A percentile compares a stretch with the other conserved stretches of the same genome.
These are phyloP conservation scores for Eueremaeus valkanovi DNA, from an alignment of 2,888 invertebrate genomes.

Conservation along the genomic window DNA sequence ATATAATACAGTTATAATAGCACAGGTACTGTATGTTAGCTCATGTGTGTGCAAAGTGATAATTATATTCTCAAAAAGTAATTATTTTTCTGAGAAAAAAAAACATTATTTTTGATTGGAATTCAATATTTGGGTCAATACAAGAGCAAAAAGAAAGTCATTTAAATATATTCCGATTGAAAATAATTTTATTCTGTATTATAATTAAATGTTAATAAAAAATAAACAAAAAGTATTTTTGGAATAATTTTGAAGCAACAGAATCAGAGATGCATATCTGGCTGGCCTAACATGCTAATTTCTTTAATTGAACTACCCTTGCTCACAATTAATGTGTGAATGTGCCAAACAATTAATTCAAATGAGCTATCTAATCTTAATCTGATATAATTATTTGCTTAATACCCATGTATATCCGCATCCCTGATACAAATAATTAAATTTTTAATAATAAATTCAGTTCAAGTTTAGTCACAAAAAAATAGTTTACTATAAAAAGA, in stretches of 20 bases:
- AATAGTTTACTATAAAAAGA: neutral
- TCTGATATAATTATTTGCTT: too few relatives aligned
- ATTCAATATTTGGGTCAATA: slow-evolving; percentile 7
- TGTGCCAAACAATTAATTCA: too few relatives aligned
- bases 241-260: too few relatives aligned
- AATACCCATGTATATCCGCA: neutral
- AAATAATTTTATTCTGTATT: neutral
- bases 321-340: too few relatives aligned
- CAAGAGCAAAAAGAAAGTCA: neutral
- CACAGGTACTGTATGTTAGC: too few relatives aligned
- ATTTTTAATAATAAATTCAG: neutral
- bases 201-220: slow-evolving; percentile 1
- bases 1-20: too few relatives aligned
- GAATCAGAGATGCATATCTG: too few relatives aligned
- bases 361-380: too few relatives aligned
- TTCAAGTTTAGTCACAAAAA: neutral
- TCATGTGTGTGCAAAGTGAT: too few relatives aligned
- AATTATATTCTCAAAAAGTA: neutral
- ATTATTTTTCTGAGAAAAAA: neutral
- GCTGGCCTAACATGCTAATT: too few relatives aligned
- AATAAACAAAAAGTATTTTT: neutral
- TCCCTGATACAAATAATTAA: neutral
- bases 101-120: neutral
- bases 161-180: neutral
- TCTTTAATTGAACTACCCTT: too few relatives aligned